Base-by-base conservation (phyloP, 2,113 vertebrate species). In the Aptenodytes patagonicus region DNA sequence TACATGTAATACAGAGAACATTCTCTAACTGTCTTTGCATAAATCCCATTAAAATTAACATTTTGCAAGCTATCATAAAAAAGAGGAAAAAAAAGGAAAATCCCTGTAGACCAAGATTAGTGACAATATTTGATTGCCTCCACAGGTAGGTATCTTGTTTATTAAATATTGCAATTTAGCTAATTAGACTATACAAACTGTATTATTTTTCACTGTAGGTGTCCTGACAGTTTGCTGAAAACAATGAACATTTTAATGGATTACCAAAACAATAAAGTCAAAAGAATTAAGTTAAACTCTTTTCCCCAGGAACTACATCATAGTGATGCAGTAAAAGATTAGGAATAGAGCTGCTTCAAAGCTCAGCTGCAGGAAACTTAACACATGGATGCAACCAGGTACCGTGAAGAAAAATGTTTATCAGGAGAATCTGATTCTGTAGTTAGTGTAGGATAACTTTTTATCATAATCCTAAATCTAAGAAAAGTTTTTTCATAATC, bases 101-200 rank as follows among this genome's bases (percentile, higher is more conserved):
- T 64, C 87, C 85, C 58, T 93, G 34, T 32, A 94, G 93, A 87
- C 62, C 26, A 62, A 88, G 31, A 83, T 90, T 92, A 97, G 93
- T 95, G 96, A 97, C 97, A 97, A 97, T 91, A 98, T 98, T 97
- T 97, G 94, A 96, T 98, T 97, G 95, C 92, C 78, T 96, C 90
- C 98, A 93, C 84, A 95, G 73, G 40, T 91, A 95, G 47, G 24
- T 92, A 49, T 97, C 79, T 97, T 10, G 10, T 97, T 98, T 98
- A 97, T 98, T 98, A 98, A 97, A 98, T 97, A 98, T 97, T 97
- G 76, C 93, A 98, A 96, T 98, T 97, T 96, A 97, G 89, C 82
- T 98, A 97, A 98, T 98, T 98, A 98, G 79, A 95, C 32, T 72
- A 20, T 92, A 84, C 13, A 80, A 54, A 93, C 12, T 73, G 13